phyloP scores from a whole-genome alignment of 2,797 vertebrate genomes.

The Crenuchus spilurus region DNA sequence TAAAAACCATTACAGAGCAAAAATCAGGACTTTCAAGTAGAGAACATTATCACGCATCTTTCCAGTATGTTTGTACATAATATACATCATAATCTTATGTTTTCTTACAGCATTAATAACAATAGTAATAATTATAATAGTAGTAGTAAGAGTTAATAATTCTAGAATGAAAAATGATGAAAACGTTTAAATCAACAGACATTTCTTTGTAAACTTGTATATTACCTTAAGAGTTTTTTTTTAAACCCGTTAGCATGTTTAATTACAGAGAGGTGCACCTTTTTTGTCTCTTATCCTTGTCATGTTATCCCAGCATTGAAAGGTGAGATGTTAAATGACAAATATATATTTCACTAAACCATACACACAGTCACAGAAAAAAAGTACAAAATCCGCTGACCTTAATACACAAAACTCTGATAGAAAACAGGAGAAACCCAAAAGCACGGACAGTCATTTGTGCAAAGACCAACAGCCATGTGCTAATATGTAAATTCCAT shows the following conservation, averaged over 20 bases:
- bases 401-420: conserved; percentile 80
- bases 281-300: conserved; percentile 60
- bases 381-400: conserved; percentile 83
- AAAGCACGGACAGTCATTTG: conserved; percentile 83
- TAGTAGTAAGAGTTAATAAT: conserved; percentile 74
- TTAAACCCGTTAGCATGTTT: conserved; percentile 54
- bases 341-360: conserved; percentile 82
- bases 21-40: conserved; percentile 82
- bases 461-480: conserved; percentile 86
- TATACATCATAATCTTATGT: conserved; percentile 77
- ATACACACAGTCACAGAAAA: conserved; percentile 81
- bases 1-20: conserved; percentile 78
- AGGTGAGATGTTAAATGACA: conserved; percentile 80
- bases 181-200: conserved; percentile 71
- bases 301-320: conserved; percentile 75
- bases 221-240: conserved; percentile 62
- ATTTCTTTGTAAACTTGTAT: conserved; percentile 78
- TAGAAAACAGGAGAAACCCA: conserved; percentile 79
- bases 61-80: conserved; percentile 79
- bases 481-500: conserved; percentile 84
- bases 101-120: conserved; percentile 80
- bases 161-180: conserved; percentile 74
- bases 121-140: conserved; percentile 66
- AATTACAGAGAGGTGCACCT: conserved; percentile 73
- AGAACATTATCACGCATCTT: conserved; percentile 79